These are phyloP conservation scores for Potamilus streckersoni DNA, from an alignment of 1,140 invertebrate genomes.

Conservation along the genomic window DNA sequence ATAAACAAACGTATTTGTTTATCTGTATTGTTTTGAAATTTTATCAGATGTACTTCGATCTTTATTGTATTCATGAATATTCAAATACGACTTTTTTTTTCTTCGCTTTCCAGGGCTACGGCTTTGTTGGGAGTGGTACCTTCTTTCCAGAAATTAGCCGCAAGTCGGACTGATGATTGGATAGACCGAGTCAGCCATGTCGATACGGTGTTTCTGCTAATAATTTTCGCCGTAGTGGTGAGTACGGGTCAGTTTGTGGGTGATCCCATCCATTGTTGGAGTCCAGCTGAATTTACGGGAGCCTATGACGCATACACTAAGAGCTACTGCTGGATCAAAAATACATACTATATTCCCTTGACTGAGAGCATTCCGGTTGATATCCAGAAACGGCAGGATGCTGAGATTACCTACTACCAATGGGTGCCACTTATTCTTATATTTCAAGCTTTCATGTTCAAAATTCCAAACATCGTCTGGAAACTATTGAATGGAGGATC, in stretches of 20 bases:
- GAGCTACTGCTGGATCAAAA: constrained; percentile 68
- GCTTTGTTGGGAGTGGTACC: constrained; percentile 45
- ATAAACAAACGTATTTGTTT: too few species aligned
- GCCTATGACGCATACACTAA: constrained; percentile 56
- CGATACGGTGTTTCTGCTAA: constrained; percentile 54
- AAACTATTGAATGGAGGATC: constrained; percentile 46
- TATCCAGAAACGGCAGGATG: constrained; percentile 62
- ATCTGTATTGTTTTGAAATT: too few species aligned
- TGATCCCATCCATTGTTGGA: constrained; percentile 63
- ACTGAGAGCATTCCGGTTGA: constrained; percentile 64
- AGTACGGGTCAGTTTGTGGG: constrained; percentile 64
- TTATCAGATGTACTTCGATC: too few species aligned
- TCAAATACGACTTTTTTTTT: neutral
- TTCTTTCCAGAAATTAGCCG: constrained; percentile 48
- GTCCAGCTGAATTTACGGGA: constrained; percentile 59
- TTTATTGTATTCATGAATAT: too few species aligned
- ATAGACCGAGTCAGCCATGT: constrained; percentile 55
- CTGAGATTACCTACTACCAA: constrained; percentile 85
- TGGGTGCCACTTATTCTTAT: constrained; percentile 98
- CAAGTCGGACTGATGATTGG: constrained; percentile 53
- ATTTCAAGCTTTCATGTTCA: constrained; percentile 92
- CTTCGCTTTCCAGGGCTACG: constrained; percentile 36
- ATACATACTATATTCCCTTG: constrained; percentile 70
- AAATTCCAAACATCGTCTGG: constrained; percentile 81
- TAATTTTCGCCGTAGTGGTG: constrained; percentile 53